Conservation (phyloP, 1,140 invertebrate species). For the Fopius arisanus region DNA sequence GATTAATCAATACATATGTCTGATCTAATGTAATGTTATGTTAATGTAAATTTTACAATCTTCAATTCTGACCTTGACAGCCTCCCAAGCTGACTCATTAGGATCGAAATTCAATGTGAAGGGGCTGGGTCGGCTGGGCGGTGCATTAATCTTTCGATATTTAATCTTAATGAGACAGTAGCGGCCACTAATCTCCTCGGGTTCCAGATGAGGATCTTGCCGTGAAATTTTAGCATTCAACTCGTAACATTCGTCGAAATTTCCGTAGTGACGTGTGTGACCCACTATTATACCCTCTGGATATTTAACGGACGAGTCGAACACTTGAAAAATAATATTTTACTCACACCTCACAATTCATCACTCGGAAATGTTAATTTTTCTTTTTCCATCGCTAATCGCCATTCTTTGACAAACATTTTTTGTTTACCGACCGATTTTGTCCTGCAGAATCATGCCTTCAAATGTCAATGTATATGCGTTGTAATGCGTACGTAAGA, state of each 20-base stretch:
- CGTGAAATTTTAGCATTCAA: constrained; percentile 26
- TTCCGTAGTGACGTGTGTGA: constrained; percentile 36
- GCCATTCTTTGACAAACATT: no score
- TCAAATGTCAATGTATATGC: no score
- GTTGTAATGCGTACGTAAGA: no score
- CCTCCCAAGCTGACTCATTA: constrained; percentile 45
- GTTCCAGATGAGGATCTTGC: background rate
- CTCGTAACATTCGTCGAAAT: constrained; percentile 40
- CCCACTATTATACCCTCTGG: constrained; percentile 38
- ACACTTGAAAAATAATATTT: constrained; percentile 35
- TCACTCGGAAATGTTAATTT: background rate
- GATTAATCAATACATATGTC: background rate
- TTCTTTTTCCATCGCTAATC: no score
- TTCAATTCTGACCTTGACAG: constrained; percentile 44
- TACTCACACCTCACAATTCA: background rate
- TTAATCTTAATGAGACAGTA: constrained; percentile 50
- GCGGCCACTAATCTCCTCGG: constrained; percentile 39
- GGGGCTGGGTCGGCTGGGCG: constrained; percentile 13
- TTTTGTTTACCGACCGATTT: background rate
- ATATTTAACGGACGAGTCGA: constrained; percentile 40
- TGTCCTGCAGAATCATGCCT: no score
- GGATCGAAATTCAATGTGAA: constrained; percentile 46
- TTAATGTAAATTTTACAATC: background rate
- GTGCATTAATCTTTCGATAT: constrained; percentile 33
- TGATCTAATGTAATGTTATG: background rate